phyloP scores from a whole-genome alignment of 2,888 invertebrate genomes.

The Incurvaria masculella region DNA sequence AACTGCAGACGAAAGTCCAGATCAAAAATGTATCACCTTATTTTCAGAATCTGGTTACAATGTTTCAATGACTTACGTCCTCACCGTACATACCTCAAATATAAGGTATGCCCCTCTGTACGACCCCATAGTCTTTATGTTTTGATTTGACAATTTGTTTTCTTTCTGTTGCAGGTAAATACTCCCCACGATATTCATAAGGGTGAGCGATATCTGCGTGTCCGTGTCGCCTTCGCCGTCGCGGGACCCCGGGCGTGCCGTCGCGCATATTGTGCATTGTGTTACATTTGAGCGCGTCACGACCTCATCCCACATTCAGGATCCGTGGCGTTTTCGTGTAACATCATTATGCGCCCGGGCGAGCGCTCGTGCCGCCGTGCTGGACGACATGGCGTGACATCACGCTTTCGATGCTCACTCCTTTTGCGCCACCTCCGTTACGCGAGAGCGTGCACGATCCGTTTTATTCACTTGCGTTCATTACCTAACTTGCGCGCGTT shows the following conservation, averaged over 20 bases:
- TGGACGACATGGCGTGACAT: neutral
- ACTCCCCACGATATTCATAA: too few species aligned
- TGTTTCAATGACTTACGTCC: too few species aligned
- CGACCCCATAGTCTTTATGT: too few species aligned
- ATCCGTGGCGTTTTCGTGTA: neutral
- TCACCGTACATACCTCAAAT: too few species aligned
- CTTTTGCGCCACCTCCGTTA: neutral
- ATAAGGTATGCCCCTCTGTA: too few species aligned
- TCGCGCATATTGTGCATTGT: neutral
- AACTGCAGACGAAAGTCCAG: too few species aligned
- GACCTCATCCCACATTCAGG: neutral
- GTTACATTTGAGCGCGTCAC: neutral
- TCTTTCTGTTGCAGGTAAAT: too few species aligned
- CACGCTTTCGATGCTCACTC: neutral
- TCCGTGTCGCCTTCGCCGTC: constrained; percentile 32
- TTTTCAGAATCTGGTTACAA: too few species aligned
- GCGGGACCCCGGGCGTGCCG: constrained; percentile 15
- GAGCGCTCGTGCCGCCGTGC: neutral
- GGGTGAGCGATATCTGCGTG: constrained; percentile 25
- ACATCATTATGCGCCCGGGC: neutral
- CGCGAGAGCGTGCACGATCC: neutral
- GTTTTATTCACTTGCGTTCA: neutral
- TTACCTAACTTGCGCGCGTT: too few species aligned
- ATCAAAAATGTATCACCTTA: too few species aligned
- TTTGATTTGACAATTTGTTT: too few species aligned